Evolutionary conservation across 2,888 invertebrate genomes (phyloP).

Genomic region (Drosophila neonasuta): DNA sequence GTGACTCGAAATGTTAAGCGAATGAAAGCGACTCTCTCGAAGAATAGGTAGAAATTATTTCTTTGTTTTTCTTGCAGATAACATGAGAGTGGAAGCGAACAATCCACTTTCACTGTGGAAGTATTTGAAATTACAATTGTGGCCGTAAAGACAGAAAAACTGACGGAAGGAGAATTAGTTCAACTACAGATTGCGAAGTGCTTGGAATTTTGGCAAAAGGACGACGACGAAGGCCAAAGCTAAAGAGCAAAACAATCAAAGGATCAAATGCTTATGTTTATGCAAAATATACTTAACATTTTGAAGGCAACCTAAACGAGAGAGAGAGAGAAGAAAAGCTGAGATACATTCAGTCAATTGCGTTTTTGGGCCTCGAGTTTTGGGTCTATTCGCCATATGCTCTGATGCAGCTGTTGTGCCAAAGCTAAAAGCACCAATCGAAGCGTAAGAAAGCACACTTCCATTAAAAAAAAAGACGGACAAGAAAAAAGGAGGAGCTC

Average conservation of each 20-base stretch:
- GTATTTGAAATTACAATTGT: neutral
- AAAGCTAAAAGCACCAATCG: constrained; percentile 39
- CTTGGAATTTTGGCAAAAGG: neutral
- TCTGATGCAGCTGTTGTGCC: constrained; percentile 42
- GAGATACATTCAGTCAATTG: constrained; percentile 36
- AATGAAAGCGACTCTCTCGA: neutral
- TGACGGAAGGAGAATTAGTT: neutral
- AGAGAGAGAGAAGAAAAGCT: neutral
- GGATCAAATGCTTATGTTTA: constrained; percentile 23
- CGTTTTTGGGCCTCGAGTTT: constrained; percentile 9
- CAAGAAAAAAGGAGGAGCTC: neutral
- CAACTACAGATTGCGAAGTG: constrained; percentile 2
- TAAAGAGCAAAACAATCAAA: constrained; percentile 12
- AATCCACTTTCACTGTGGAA: neutral
- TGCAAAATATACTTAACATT: constrained; percentile 36
- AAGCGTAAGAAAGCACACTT: constrained; percentile 46
- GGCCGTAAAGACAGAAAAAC: neutral
- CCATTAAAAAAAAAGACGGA: neutral
- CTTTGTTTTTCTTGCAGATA: constrained; percentile 28
- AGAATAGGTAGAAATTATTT: neutral
- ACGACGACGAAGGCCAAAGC: neutral
- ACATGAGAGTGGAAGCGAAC: neutral
- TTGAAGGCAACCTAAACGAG: constrained; percentile 16
- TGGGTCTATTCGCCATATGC: constrained; percentile 46
- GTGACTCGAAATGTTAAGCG: neutral